These are phyloP conservation scores for Melinaea menophilus DNA, from an alignment of 2,888 invertebrate species.

Conservation along the genomic window DNA sequence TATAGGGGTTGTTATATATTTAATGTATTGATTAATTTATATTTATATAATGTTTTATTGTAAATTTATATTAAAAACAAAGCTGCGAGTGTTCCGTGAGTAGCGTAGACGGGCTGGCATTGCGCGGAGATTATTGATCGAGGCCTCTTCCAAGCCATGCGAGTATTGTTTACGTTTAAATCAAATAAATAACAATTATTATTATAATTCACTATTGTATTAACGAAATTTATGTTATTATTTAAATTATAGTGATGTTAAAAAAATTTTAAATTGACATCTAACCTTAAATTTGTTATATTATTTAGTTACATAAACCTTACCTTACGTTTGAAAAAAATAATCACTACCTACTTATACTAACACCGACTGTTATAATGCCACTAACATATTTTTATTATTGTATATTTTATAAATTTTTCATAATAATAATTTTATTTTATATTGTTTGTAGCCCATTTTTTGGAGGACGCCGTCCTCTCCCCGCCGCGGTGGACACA, in stretches of 20 bases:
- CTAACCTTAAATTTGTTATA: neutral
- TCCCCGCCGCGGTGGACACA: constrained; percentile 47
- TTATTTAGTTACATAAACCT: constrained; percentile 17
- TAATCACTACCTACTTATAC: constrained; percentile 33
- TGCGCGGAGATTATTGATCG: constrained; percentile 72
- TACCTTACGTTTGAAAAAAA: constrained; percentile 29
- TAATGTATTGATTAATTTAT: neutral
- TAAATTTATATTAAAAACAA: neutral
- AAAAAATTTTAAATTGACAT: neutral
- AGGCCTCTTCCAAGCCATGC: constrained; percentile 43
- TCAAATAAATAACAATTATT: constrained; percentile 22
- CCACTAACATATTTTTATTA: constrained; percentile 54
- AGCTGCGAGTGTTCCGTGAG: constrained; percentile 16
- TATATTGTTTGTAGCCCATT: constrained; percentile 32
- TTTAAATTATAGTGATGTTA: neutral
- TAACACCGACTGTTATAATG: constrained; percentile 62
- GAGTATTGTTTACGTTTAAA: constrained; percentile 50
- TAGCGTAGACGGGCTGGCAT: constrained; percentile 36
- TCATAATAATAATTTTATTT: constrained; percentile 52
- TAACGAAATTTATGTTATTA: neutral
- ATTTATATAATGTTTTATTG: neutral
- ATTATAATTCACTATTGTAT: neutral
- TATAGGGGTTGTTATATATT: no score
- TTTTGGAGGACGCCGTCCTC: constrained; percentile 30
- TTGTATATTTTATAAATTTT: constrained; percentile 38